phyloP scores from a whole-genome alignment of 2,797 vertebrate species.

The Strix occidentalis region DNA sequence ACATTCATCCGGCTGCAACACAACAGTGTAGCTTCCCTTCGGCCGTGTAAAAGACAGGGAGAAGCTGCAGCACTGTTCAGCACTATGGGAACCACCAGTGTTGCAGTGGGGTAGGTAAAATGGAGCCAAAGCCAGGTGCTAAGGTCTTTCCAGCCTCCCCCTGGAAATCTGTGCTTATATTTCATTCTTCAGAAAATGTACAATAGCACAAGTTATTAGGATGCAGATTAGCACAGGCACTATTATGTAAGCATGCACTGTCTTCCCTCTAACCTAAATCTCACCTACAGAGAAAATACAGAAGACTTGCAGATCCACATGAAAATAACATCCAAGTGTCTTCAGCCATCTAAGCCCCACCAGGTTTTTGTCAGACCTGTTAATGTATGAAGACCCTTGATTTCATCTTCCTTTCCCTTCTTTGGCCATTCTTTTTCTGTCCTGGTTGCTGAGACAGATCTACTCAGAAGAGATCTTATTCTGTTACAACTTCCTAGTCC shows the following conservation, averaged over 20 bases:
- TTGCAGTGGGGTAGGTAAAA: background rate
- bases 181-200: background rate
- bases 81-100: background rate
- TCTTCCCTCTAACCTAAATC: slow-evolving; percentile 21
- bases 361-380: background rate
- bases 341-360: background rate
- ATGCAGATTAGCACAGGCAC: background rate
- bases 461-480: background rate
- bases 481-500: background rate
- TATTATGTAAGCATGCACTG: background rate
- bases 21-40: background rate
- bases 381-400: background rate
- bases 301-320: background rate
- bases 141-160: background rate
- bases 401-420: background rate
- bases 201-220: background rate
- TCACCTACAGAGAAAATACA: background rate
- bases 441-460: background rate
- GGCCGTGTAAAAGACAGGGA: background rate
- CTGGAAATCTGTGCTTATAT: background rate
- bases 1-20: background rate
- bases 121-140: background rate
- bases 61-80: background rate
- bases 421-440: background rate
- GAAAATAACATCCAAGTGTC: background rate